Percentiles rank a stretch among this genome's conserved stretches.
phyloP scores from a whole-genome alignment of 1,140 invertebrate species.

The Eumaeus atala region DNA sequence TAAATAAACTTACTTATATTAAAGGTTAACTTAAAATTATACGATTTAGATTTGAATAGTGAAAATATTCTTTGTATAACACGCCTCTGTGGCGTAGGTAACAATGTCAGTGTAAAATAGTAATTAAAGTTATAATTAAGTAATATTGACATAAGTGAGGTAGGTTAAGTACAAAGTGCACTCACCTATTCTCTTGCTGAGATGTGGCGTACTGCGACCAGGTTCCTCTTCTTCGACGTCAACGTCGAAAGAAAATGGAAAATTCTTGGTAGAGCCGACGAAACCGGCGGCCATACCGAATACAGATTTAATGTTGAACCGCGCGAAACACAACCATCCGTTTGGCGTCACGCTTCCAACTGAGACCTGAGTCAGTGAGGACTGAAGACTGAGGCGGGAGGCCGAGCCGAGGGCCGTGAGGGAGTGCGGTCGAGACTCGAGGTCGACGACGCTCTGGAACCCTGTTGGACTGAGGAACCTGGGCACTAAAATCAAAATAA shows the following conservation, averaged over 20 bases:
- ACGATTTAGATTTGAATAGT: too few species aligned
- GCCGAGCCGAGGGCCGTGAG: background rate
- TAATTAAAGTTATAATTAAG: too few species aligned
- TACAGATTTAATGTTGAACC: slow-evolving; percentile 23
- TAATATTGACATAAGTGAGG: too few species aligned
- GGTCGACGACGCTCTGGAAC: too few species aligned
- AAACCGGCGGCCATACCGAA: slow-evolving; percentile 60
- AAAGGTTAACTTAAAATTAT: too few species aligned
- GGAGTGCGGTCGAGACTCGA: too few species aligned
- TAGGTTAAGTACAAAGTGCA: background rate
- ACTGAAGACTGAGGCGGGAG: background rate
- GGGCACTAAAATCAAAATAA: too few species aligned
- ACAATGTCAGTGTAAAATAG: too few species aligned
- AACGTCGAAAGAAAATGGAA: slow-evolving; percentile 69
- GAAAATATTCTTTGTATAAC: too few species aligned
- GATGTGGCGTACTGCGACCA: slow-evolving; percentile 42
- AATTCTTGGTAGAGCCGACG: slow-evolving; percentile 67
- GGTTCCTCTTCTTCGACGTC: slow-evolving; percentile 61
- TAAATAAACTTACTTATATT: too few species aligned
- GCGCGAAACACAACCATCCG: slow-evolving; percentile 14
- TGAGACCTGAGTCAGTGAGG: slow-evolving; percentile 10
- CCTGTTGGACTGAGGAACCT: too few species aligned
- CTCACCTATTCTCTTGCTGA: slow-evolving; percentile 57
- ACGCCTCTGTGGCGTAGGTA: too few species aligned
- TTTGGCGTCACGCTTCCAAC: slow-evolving; percentile 4